These are phyloP conservation scores for Aphelocoma californica DNA, from an alignment of 2,797 vertebrate genomes.

Conservation along the genomic window DNA sequence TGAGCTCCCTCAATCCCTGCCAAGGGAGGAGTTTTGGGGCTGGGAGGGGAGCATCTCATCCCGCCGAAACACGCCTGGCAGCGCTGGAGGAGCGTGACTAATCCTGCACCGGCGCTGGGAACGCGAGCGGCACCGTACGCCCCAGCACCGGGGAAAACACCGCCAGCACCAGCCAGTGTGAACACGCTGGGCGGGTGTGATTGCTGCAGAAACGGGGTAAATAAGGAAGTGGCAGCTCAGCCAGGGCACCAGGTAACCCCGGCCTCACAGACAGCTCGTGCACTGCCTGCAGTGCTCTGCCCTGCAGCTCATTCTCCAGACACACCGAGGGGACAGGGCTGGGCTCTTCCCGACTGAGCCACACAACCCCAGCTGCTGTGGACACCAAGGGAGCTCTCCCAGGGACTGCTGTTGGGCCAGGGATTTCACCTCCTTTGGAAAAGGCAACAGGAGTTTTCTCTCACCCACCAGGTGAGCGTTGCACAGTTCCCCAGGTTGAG, in stretches of 20 bases:
- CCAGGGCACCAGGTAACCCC: neutral
- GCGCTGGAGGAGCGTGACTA: neutral
- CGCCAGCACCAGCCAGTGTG: neutral
- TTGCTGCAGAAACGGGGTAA: neutral
- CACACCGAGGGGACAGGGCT: neutral
- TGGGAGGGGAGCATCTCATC: neutral
- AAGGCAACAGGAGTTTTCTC: neutral
- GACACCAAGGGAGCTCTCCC: fast-evolving
- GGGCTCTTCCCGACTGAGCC: neutral
- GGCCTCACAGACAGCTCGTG: neutral
- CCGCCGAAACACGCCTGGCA: neutral
- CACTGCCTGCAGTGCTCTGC: neutral
- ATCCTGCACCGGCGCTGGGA: neutral
- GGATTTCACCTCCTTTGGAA: neutral
- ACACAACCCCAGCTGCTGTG: fast-evolving
- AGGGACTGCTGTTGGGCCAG: neutral
- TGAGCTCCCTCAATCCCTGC: neutral
- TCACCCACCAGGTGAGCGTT: neutral
- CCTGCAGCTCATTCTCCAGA: neutral
- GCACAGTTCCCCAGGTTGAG: neutral
- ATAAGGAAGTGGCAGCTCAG: neutral
- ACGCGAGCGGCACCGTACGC: neutral
- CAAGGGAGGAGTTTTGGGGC: neutral
- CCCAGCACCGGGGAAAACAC: neutral
- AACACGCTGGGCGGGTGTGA: neutral